Percentiles rank a stretch among this genome's conserved stretches.
Evolutionary conservation across 2,888 invertebrate species (phyloP).

Genomic region (Chalcosyrphus nemorum): DNA sequence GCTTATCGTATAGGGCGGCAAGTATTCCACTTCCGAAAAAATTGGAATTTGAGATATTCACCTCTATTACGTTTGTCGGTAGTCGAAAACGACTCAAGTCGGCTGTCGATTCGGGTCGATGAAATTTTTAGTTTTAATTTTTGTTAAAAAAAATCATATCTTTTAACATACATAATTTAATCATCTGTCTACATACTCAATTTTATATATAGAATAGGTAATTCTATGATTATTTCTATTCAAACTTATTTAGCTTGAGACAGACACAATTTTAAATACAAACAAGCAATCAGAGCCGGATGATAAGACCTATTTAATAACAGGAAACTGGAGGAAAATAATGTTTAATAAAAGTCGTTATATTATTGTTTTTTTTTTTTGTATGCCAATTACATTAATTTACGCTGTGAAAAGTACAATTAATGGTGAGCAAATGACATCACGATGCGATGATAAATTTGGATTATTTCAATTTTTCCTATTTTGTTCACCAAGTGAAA

Average conservation of each 20-base stretch:
- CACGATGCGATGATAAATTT: conserved; percentile 29
- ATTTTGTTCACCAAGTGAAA: conserved; percentile 24
- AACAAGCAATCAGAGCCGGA: background rate
- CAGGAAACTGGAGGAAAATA: conserved; percentile 16
- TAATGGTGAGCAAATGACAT: conserved; percentile 43
- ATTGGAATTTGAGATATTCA: no score
- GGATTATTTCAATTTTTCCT: conserved; percentile 9
- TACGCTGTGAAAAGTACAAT: background rate
- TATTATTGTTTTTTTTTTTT: background rate
- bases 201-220: no score
- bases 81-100: no score
- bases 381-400: conserved; percentile 33
- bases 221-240: no score
- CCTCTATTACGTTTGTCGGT: no score
- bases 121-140: no score
- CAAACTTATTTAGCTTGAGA: background rate
- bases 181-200: no score
- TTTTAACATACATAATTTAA: no score
- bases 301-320: conserved; percentile 8
- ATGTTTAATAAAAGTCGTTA: conserved; percentile 1
- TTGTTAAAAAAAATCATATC: no score
- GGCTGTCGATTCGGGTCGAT: no score
- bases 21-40: no score
- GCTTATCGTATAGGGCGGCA: no score
- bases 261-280: background rate